Base-by-base conservation (phyloP, 2,888 invertebrate species). In the Marronus borbonicus region DNA sequence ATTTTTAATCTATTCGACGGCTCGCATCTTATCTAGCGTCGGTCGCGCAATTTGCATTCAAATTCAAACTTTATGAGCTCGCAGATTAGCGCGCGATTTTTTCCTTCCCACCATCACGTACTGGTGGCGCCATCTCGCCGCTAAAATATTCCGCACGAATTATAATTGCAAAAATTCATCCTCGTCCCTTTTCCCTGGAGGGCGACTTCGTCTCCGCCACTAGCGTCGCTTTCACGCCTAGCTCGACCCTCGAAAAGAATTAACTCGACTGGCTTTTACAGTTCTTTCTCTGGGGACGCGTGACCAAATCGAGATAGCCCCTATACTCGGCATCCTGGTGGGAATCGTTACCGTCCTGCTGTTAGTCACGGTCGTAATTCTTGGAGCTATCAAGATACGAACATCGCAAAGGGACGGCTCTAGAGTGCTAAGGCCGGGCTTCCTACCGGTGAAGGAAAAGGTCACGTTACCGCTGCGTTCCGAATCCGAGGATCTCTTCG, bases 311-410 rank as follows among this genome's bases (percentile, higher is more conserved):
- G 91, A 91, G 84, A 87, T 91, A 81, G 91, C 91, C 77, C 91
- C 91, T 76, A 89, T 91, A 36, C 85, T 92, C 1, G 94, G 94
- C 12, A 92, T 94, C 66, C 89, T 94, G 76, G 93, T 94, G 75
- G 94, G 94, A 0, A 91, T 93, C 31, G 90, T 93, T 14, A 92
- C 93, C 1, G 93, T 93, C 0, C 90, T 95, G n/a, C 89, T 94
- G 1, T 90, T 93, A 36, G 91, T 94, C 55, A 90, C 92, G 20
- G 88, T 93, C 58, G 90, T 93, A 68, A 92, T 93, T 64, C 89
- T 94, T 68, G 90, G 92, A 5, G 89, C 92, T 10, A 90, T 93
- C 0, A 92, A 91, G 85, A 90, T 92, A 79, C 88, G 93, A 78
- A 90, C 91, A 55, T 91, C 91, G 70, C 88, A 89, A 76, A 88